Evolutionary conservation across 2,797 vertebrate genomes (phyloP).

Genomic region (Phaenicophaeus curvirostris): DNA sequence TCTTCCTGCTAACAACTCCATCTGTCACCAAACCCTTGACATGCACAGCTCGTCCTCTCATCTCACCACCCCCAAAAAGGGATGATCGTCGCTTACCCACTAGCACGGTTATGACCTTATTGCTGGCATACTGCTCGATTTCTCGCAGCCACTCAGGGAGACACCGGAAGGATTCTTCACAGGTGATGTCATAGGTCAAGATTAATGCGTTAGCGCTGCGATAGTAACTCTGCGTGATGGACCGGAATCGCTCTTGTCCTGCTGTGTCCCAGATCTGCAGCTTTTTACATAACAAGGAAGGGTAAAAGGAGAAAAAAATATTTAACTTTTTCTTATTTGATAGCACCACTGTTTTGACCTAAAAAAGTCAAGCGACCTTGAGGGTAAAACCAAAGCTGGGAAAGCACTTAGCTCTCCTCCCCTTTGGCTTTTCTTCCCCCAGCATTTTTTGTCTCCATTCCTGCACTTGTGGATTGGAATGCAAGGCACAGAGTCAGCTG

Average conservation of each 20-base stretch:
- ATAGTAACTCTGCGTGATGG: constrained; percentile 99
- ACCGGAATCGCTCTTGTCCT: constrained; percentile 98
- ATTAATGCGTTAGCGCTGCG: constrained; percentile 98
- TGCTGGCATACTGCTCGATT: constrained; percentile 99
- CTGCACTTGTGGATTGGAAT: constrained; percentile 36
- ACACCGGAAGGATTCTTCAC: constrained; percentile 98
- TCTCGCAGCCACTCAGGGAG: constrained; percentile 98
- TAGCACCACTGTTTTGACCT: background rate
- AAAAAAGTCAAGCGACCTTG: background rate
- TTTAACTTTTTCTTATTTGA: background rate
- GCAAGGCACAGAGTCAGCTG: constrained; percentile 40
- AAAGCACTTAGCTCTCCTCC: background rate
- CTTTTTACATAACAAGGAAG: constrained; percentile 64
- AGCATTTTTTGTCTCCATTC: background rate
- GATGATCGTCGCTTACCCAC: constrained; percentile 83
- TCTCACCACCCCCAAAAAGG: rapidly evolving
- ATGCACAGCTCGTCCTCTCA: background rate
- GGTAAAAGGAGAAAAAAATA: background rate
- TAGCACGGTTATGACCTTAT: constrained; percentile 97
- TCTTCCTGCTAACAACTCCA: background rate
- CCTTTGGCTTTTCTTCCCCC: background rate
- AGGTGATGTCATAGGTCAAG: constrained; percentile 98
- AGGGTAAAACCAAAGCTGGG: background rate
- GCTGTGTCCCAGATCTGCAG: constrained; percentile 99
- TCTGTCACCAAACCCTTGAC: background rate